These are phyloP conservation scores for Drosophila differens DNA, from an alignment of 2,888 invertebrate species.

Conservation along the genomic window DNA sequence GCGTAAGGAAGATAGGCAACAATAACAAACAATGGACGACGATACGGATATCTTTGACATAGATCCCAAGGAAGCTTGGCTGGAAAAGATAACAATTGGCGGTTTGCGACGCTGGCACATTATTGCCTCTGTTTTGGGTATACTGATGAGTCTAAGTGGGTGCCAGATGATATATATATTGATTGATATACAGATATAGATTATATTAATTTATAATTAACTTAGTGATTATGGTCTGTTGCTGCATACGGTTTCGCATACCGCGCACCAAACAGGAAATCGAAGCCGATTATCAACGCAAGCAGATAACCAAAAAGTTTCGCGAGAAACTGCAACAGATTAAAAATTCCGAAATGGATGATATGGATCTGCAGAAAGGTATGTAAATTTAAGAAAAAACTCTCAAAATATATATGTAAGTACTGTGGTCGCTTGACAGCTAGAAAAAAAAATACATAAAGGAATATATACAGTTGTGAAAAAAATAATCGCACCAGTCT, in stretches of 20 bases:
- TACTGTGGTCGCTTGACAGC: neutral
- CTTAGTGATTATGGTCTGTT: constrained; percentile 93
- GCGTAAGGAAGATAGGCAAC: constrained; percentile 13
- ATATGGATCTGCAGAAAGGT: constrained; percentile 86
- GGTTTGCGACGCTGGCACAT: constrained; percentile 93
- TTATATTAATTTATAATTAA: constrained; percentile 6
- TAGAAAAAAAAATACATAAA: neutral
- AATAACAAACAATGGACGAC: constrained; percentile 59
- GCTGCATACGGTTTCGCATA: constrained; percentile 95
- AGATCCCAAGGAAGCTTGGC: constrained; percentile 88
- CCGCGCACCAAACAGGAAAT: constrained; percentile 98
- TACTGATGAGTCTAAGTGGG: constrained; percentile 88
- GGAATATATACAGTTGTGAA: neutral
- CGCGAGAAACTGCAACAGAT: constrained; percentile 92
- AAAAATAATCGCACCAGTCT: neutral
- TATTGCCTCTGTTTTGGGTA: constrained; percentile 89
- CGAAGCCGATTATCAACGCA: constrained; percentile 95
- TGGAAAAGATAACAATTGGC: constrained; percentile 89
- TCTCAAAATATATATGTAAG: neutral
- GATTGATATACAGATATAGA: neutral
- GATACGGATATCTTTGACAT: constrained; percentile 73
- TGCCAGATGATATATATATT: constrained; percentile 7
- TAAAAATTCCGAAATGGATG: constrained; percentile 93
- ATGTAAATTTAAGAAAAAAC: neutral
- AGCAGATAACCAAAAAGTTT: constrained; percentile 93